Percentiles rank a stretch among this genome's conserved stretches.
These are phyloP conservation scores for Tetragonisca angustula DNA, from an alignment of 2,888 invertebrate species.

Conservation along the genomic window DNA sequence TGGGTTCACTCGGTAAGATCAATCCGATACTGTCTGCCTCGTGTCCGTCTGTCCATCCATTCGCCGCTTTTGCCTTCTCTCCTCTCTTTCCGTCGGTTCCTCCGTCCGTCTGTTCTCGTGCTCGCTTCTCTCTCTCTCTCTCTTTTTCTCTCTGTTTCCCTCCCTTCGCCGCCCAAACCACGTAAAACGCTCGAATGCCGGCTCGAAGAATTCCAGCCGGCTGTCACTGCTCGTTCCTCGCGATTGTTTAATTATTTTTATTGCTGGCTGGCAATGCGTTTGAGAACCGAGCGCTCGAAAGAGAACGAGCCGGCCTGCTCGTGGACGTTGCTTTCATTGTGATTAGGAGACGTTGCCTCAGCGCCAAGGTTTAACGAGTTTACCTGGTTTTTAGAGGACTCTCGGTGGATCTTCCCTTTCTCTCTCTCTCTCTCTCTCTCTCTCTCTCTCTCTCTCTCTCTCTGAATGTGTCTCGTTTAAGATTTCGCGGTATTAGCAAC, in stretches of 20 bases:
- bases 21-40: conserved; percentile 83
- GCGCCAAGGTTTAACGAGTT: conserved; percentile 16
- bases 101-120: conserved; percentile 33
- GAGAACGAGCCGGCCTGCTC: neutral
- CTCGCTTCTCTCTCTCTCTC: conserved; percentile 5
- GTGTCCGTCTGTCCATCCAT: conserved; percentile 81
- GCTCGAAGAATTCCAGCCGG: conserved; percentile 47
- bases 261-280: conserved; percentile 43
- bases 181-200: conserved; percentile 47
- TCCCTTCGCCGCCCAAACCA: conserved; percentile 41
- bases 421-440: neutral
- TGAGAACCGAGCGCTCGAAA: neutral
- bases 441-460: too few relatives aligned
- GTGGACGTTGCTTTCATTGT: neutral
- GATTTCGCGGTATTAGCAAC: neutral
- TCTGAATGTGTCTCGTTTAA: neutral
- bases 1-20: conserved; percentile 84
- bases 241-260: conserved; percentile 70
- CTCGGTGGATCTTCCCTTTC: neutral
- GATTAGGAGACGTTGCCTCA: conserved; percentile 32
- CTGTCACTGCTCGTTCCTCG: conserved; percentile 51
- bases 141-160: conserved; percentile 14
- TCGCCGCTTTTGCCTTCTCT: conserved; percentile 65
- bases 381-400: neutral
- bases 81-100: conserved; percentile 26